Percentiles rank a stretch among this genome's conserved stretches.
Evolutionary conservation across 2,113 vertebrate genomes (phyloP).

Genomic region (Condylura cristata): DNA sequence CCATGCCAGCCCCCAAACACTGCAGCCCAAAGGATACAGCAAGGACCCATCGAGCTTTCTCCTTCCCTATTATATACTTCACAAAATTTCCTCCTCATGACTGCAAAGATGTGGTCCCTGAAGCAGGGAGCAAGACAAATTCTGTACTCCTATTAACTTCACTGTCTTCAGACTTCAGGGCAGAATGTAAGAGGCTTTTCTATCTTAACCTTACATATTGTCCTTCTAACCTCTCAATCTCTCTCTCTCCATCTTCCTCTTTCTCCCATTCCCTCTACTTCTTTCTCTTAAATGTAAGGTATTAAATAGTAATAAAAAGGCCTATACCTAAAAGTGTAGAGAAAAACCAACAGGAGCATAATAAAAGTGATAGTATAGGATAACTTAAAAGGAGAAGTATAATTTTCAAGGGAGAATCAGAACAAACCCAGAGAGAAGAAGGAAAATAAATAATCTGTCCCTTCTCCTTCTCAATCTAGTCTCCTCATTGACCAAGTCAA

Average conservation of each 20-base stretch:
- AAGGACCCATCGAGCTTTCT: conserved; percentile 91
- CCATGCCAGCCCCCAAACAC: conserved; percentile 89
- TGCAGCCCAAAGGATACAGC: conserved; percentile 89
- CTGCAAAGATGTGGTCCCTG: conserved; percentile 93
- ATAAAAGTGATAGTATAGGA: background rate
- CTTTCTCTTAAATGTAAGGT: conserved; percentile 40
- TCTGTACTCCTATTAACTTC: conserved; percentile 94
- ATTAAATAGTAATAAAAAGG: conserved; percentile 63
- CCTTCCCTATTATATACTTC: conserved; percentile 90
- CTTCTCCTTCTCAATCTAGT: background rate
- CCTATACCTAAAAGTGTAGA: background rate
- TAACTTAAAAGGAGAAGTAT: background rate
- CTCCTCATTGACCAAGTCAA: background rate
- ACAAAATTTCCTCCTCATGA: conserved; percentile 92
- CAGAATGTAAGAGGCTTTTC: conserved; percentile 95
- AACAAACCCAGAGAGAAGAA: background rate
- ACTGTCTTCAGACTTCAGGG: conserved; percentile 89
- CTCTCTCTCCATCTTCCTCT: conserved; percentile 77
- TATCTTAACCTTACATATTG: conserved; percentile 91
- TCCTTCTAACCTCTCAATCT: conserved; percentile 81
- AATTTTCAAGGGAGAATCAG: background rate
- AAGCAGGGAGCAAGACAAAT: conserved; percentile 90
- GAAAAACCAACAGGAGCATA: background rate
- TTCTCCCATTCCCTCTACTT: conserved; percentile 75
- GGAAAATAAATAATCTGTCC: background rate